Base-by-base conservation (phyloP, 2,888 invertebrate species). In the Silvanus unidentatus region DNA sequence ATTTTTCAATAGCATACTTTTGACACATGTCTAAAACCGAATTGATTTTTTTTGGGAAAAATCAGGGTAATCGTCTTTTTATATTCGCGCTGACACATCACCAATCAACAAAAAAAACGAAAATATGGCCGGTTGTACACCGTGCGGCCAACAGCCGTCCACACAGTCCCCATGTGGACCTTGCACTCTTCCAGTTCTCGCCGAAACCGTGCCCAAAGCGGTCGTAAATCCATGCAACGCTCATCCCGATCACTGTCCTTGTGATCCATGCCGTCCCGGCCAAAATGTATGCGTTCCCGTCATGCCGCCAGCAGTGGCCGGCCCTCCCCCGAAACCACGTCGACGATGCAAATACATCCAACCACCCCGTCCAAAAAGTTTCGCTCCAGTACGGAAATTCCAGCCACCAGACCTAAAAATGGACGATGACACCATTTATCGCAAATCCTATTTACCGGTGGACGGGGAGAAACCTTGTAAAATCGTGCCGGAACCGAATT, bases 391-490 rank as follows among this genome's bases (percentile, higher is more conserved):
- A 0, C 69, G 76, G 1, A 74, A 73, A 54, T 82, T 81, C 60
- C 65, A 74, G 61, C 76, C 76, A 39, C 82, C 84, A 0, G 70
- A 73, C 0, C 74, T 77, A 1, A 77, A 75, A 0, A 74, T 84
- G 58, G 81, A 81, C 47, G 68, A 69, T 39, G 75, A 77, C 50
- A 84, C 84, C 12, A 79, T 84, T 0, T 84, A 84, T 64, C 78
- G 79, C 46, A 73, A 81, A 54, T 83, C 83, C 0, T 84, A 79
- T 57, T 66, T 80, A 13, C 80, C 79, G 2, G 71, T 72, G 27
- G 81, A 63, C 30, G 57, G 54, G 1, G 64, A 62, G 2, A 63
- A 59, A 47, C 60, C 64, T 1, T 58, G 59, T 2, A 64, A 69
- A 5, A 54, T 75, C 22, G 50, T 55, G 11, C 77, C 75, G 0